These are phyloP conservation scores for Hyperoplus immaculatus DNA, from an alignment of 2,797 vertebrate species.

Conservation along the genomic window DNA sequence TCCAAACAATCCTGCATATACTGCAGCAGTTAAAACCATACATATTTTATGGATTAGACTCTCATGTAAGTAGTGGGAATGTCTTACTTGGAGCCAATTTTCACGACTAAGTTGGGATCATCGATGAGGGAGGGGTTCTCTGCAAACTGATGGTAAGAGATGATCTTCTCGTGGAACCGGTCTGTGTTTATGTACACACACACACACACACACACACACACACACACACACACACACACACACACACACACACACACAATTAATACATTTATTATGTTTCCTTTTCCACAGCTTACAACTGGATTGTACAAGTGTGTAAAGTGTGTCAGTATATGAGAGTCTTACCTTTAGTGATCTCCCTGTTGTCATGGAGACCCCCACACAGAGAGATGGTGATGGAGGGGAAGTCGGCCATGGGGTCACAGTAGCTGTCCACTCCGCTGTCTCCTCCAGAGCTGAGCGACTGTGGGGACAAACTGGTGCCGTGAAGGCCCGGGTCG, in stretches of 20 bases:
- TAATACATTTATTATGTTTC: no score
- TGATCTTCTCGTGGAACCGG: constrained; percentile 90
- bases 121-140: constrained; percentile 96
- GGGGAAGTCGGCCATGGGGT: constrained; percentile 90
- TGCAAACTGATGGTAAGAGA: constrained; percentile 94
- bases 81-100: constrained; percentile 95
- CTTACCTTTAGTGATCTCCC: constrained; percentile 93
- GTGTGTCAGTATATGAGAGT: neutral
- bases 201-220: constrained; percentile 3
- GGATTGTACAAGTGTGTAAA: neutral
- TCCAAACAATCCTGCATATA: neutral
- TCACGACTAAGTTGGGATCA: constrained; percentile 96
- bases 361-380: constrained; percentile 93
- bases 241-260: no score
- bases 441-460: constrained; percentile 94
- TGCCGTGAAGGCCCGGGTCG: constrained; percentile 83
- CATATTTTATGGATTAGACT: neutral
- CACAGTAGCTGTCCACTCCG: constrained; percentile 93
- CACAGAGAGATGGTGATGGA: constrained; percentile 95
- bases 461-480: constrained; percentile 92
- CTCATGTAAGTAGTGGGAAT: neutral
- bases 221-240: neutral
- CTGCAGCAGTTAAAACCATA: neutral
- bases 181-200: constrained; percentile 56
- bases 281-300: no score